A percentile compares a stretch with the other conserved stretches of the same genome.
phyloP scores from a whole-genome alignment of 2,888 invertebrate genomes.

The Conomelus anceps region DNA sequence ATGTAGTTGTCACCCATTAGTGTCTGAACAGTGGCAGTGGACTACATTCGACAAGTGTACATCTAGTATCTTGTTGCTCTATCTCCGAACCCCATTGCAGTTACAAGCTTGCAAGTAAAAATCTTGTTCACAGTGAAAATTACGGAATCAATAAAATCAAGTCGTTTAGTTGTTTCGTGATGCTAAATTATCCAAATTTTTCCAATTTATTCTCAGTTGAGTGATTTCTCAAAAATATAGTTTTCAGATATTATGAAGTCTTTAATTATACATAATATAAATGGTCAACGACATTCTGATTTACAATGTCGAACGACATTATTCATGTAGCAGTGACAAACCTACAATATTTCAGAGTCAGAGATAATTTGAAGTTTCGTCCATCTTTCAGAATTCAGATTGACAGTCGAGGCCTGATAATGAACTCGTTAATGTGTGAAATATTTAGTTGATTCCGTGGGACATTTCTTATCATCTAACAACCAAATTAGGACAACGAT shows the following conservation, averaged over 20 bases:
- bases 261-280: background rate
- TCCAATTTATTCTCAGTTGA: background rate
- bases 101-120: too few species aligned
- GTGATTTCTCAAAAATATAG: too few species aligned
- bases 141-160: background rate
- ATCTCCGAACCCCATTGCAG: background rate
- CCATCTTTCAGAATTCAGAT: background rate
- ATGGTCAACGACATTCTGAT: background rate
- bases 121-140: background rate
- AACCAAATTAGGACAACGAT: background rate
- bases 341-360: background rate
- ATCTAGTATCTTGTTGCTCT: background rate
- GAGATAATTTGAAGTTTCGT: background rate
- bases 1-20: too few species aligned
- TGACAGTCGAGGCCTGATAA: background rate
- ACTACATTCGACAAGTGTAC: background rate
- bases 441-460: background rate
- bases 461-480: background rate
- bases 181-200: background rate
- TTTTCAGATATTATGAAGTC: too few species aligned
- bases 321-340: background rate
- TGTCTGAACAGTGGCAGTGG: too few species aligned
- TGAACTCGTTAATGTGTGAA: background rate
- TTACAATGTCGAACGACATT: background rate
- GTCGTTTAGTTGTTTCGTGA: background rate